Evolutionary conservation across 2,113 vertebrate species (phyloP).

Genomic region (Poecile atricapillus): DNA sequence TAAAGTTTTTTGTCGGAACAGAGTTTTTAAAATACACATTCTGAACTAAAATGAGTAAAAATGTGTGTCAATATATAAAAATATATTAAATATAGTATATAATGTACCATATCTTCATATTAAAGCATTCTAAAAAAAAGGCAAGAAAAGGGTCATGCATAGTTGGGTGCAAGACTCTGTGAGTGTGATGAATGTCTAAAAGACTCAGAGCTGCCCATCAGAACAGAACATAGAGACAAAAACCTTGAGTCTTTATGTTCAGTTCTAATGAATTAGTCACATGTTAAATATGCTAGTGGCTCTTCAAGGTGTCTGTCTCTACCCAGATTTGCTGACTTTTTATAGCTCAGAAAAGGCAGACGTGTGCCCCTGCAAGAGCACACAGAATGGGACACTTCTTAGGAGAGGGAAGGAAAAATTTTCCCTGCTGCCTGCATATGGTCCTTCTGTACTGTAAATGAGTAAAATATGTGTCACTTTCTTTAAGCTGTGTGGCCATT

Average conservation of each 20-base stretch:
- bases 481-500: background rate
- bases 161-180: background rate
- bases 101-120: background rate
- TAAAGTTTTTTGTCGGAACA: background rate
- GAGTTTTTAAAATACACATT: background rate
- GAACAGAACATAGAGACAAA: background rate
- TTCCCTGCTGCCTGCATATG: background rate
- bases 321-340: background rate
- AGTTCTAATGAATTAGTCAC: background rate
- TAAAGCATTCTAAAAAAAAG: background rate
- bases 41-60: background rate
- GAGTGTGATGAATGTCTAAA: background rate
- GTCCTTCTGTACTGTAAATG: background rate
- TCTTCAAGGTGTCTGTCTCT: background rate
- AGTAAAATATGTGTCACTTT: background rate
- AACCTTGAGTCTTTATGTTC: background rate
- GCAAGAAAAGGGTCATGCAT: background rate
- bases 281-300: background rate
- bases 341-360: background rate
- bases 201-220: background rate
- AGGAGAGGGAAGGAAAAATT: background rate
- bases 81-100: background rate
- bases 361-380: background rate
- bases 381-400: background rate
- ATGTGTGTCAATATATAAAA: background rate